These are phyloP conservation scores for Zaprionus vittiger DNA, from an alignment of 1,140 invertebrate species.

Conservation along the genomic window DNA sequence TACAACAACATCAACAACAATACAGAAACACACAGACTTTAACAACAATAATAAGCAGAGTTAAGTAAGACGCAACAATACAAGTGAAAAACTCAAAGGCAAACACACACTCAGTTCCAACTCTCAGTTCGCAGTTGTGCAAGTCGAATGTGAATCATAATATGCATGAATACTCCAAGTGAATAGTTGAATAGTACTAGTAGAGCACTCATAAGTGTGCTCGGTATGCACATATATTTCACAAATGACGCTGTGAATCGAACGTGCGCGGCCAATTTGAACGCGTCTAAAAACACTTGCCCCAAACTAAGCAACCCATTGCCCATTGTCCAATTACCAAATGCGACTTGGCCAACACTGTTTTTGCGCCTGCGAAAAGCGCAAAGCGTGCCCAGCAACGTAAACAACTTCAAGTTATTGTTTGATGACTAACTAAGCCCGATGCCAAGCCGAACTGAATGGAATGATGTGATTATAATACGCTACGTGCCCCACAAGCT, in stretches of 20 bases:
- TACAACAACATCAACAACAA: constrained; percentile 38
- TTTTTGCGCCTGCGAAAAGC: constrained; percentile 6
- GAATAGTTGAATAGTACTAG: background rate
- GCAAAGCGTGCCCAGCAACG: constrained; percentile 49
- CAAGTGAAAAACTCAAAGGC: constrained; percentile 50
- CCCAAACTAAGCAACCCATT: constrained; percentile 30
- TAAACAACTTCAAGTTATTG: constrained; percentile 17
- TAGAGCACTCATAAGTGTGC: constrained; percentile 33
- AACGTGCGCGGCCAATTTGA: constrained; percentile 70
- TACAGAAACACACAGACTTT: constrained; percentile 18
- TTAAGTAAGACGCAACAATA: constrained; percentile 63
- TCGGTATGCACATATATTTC: constrained; percentile 22
- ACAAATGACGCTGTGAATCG: constrained; percentile 55
- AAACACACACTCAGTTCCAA: constrained; percentile 38
- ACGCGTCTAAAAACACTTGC: constrained; percentile 27
- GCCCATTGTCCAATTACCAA: constrained; percentile 39
- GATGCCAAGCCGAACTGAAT: constrained; percentile 14
- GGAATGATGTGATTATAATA: constrained; percentile 35
- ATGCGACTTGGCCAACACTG: constrained; percentile 16
- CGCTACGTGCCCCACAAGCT: constrained; percentile 29
- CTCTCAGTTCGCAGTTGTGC: constrained; percentile 28
- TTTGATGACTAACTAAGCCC: constrained; percentile 34
- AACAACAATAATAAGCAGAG: constrained; percentile 46
- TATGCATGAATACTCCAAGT: constrained; percentile 36
- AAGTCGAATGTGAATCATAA: constrained; percentile 48